Evolutionary conservation across 2,797 vertebrate genomes (phyloP), one percentile per base, ranked within the genome.

Genomic region (Phoebastria nigripes): DNA sequence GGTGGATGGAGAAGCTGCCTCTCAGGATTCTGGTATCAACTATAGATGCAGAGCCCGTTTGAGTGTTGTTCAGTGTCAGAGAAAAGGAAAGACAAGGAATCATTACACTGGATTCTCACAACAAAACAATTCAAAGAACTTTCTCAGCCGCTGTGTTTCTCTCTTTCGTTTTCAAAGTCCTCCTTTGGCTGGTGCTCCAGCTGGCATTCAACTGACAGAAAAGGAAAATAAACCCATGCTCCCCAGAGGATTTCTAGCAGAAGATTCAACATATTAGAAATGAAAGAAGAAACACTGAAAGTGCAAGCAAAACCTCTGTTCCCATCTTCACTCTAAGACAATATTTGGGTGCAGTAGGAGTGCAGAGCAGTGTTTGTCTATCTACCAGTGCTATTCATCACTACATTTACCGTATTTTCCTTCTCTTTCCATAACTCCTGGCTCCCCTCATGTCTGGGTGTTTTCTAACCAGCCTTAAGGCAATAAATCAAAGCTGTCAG

Each of bases 401-500:
- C 85, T 46, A 29, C 49, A 4, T 84, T 96, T 71, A 94, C 94
- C 94, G 73, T 89, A 65, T 95, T 97, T 96, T 85, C 86, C 78
- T 91, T 96, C 87, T 89, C 93, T 90, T 93, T 93, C 95, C 91
- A 84, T 94, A 97, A 94, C 94, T 96, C 95, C 92, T 96, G 96
- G 94, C 94, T 95, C 96, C 28, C 15, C 95, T 97, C 93, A 97
- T 44, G 95, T 96, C 97, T 96, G 96, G 82, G 94, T 97, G 88
- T 96, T 97, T 97, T 97, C 95, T 96, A 96, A 87, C 90, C 88
- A 96, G 89, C 91, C 94, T 92, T 55, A 67, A 74, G 88, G 96
- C 79, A 90, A 97, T 97, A 97, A 97, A 97, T 97, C 97, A 97
- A 95, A 96, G 92, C 86, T 97, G 97, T 97, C 97, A 97, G 89